phyloP scores from a whole-genome alignment of 1,140 invertebrate genomes.

The Globodera ellingtonae region DNA sequence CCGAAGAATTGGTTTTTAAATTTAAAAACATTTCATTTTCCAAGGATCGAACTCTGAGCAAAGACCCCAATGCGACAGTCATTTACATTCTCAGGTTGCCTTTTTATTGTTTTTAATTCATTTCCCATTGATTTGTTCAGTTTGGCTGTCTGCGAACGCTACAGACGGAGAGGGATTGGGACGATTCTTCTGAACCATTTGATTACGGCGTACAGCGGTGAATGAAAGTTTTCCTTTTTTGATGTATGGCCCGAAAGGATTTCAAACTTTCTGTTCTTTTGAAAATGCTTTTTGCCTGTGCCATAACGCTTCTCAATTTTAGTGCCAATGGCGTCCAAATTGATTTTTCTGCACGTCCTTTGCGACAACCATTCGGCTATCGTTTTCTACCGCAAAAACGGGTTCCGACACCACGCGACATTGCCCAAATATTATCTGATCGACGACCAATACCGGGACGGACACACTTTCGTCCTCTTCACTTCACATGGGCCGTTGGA shows the following conservation, averaged over 20 bases:
- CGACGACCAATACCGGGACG: conserved; percentile 12
- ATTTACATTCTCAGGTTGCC: conserved; percentile 24
- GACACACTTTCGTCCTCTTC: conserved; percentile 23
- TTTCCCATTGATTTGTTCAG: conserved; percentile 9
- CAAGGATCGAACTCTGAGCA: conserved; percentile 13
- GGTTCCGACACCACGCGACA: conserved; percentile 24
- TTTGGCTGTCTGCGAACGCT: conserved; percentile 11
- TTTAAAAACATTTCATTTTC: background rate
- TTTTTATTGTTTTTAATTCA: background rate
- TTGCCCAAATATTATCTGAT: conserved; percentile 21
- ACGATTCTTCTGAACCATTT: conserved; percentile 20
- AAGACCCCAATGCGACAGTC: conserved; percentile 7
- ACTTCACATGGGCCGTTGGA: background rate
- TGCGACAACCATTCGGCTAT: conserved; percentile 20
- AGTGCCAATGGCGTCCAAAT: conserved; percentile 1
- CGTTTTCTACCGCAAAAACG: conserved; percentile 31
- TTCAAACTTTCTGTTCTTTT: conserved; percentile 6
- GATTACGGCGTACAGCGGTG: conserved; percentile 7
- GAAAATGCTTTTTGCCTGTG: background rate
- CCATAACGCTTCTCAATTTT: background rate
- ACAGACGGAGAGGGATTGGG: conserved; percentile 20
- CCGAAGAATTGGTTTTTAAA: too few species aligned
- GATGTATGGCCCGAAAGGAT: background rate
- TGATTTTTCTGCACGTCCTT: conserved; percentile 22
- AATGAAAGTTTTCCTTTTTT: background rate